phyloP scores from a whole-genome alignment of 2,888 invertebrate genomes.

The Nineta flava region DNA sequence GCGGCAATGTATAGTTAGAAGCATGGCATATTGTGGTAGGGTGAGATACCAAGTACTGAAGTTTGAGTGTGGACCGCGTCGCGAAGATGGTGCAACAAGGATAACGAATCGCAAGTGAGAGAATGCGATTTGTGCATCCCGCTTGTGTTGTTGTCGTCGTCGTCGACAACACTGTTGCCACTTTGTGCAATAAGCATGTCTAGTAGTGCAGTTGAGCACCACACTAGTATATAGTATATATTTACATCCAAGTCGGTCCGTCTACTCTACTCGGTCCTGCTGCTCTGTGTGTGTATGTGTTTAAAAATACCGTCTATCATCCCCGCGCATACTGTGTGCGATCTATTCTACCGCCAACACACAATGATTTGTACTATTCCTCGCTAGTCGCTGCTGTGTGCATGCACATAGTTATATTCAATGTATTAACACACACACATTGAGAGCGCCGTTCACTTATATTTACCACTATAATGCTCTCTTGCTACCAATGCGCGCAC shows the following conservation, averaged over 20 bases:
- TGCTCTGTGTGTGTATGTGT: no score
- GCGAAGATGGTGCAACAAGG: slow-evolving; percentile 2
- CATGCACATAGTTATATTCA: background rate
- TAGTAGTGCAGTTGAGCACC: background rate
- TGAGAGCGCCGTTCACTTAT: no score
- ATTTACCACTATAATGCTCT: no score
- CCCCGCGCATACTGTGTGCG: no score
- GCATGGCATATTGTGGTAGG: slow-evolving; percentile 4
- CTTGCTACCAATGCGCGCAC: background rate
- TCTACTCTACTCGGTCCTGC: no score
- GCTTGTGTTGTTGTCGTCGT: background rate
- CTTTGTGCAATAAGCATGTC: background rate
- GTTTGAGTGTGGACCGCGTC: slow-evolving; percentile 1
- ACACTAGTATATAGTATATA: background rate
- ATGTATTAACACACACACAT: background rate
- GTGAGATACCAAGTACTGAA: slow-evolving; percentile 2
- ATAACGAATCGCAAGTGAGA: background rate
- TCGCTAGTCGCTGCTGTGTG: no score
- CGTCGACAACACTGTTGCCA: background rate
- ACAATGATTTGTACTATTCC: no score
- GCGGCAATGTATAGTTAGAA: background rate
- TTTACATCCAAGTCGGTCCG: no score
- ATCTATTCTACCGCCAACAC: no score
- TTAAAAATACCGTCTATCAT: no score
- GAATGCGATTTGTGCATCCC: background rate